Conservation (phyloP, 2,113 vertebrate species). For the Toxotes chatareus region DNA sequence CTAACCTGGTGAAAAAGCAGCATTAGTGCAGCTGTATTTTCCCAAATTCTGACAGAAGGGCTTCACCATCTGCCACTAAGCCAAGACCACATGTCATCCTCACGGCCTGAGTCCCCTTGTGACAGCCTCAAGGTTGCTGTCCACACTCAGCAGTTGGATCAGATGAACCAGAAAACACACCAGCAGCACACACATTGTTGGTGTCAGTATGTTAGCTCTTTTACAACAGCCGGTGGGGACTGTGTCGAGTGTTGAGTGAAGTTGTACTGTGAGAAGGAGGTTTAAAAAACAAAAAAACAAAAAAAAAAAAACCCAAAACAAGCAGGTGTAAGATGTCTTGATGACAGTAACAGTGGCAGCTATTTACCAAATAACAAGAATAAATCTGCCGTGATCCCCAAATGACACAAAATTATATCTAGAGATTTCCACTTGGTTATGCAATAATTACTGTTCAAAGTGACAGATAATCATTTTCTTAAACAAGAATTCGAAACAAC, state of each 20-base stretch:
- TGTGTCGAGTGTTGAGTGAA: constrained; percentile 20
- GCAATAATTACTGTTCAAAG: background rate
- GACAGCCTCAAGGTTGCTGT: constrained; percentile 57
- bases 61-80: constrained; percentile 57
- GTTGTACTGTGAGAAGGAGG: background rate
- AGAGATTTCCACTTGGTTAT: background rate
- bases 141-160: constrained; percentile 42
- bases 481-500: background rate
- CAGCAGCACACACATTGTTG: constrained; percentile 29
- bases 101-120: constrained; percentile 16
- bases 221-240: constrained; percentile 22
- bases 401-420: background rate
- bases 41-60: constrained; percentile 46
- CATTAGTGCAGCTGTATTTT: constrained; percentile 37
- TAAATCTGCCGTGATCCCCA: background rate
- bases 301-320: background rate
- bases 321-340: constrained; percentile 6
- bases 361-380: background rate
- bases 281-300: background rate
- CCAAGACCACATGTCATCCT: constrained; percentile 47
- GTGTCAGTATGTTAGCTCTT: constrained; percentile 45
- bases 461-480: background rate
- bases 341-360: background rate
- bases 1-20: background rate
- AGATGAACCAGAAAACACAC: constrained; percentile 36